Evolutionary conservation across 92 coral and sea anemone genomes (phyloP), one percentile per base, ranked within the genome.

Genomic region (Zoanthus sociatus): DNA sequence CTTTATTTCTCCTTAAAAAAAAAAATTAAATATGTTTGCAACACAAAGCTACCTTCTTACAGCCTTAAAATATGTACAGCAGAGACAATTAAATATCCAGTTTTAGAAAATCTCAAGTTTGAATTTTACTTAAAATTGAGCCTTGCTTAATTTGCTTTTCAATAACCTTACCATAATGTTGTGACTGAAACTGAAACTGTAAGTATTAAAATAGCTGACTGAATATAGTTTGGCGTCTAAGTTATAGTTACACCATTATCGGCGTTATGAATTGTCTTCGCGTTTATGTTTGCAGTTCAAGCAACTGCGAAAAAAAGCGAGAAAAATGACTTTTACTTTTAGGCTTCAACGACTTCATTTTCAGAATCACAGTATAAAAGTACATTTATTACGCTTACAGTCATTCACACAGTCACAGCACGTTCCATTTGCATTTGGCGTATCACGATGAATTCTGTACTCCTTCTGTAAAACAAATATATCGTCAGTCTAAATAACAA

Each of bases 341-440:
- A 37, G 4, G 42, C 42, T 37, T 37, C 42, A 37, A 37, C 42
- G 42, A 30, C 9, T 67, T 30, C 31, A 67, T 18, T 67, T 67
- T 4, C 2, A 30, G 4, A 30, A 12, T 9, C 30, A 3, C 1
- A 6, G 1, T 10, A 31, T 20, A n/a, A 69, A 11, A 20, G 74
- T 31, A 46, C 48, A 9, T 16, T 30, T 26, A 8, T 17, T 74
- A 50, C 67, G 83, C 94, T 91, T 77, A 91, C 94, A 91, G 78
- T 91, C 94, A 44, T 83, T 81, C 30, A 91, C 94, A 48, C 94
- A 91, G 72, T 91, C 94, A 73, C 94, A 91, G 74, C 94, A 91
- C 7, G 89, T 91, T 6, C 91, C 94, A 75, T 91, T 88, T 51
- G 74, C 75, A 68, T 91, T 91, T 8, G 92, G 94, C 42, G 53